A percentile compares a stretch with the other conserved stretches of the same genome.
Conservation (phyloP, 2,113 vertebrate genomes). For the Oncorhynchus clarkii region DNA sequence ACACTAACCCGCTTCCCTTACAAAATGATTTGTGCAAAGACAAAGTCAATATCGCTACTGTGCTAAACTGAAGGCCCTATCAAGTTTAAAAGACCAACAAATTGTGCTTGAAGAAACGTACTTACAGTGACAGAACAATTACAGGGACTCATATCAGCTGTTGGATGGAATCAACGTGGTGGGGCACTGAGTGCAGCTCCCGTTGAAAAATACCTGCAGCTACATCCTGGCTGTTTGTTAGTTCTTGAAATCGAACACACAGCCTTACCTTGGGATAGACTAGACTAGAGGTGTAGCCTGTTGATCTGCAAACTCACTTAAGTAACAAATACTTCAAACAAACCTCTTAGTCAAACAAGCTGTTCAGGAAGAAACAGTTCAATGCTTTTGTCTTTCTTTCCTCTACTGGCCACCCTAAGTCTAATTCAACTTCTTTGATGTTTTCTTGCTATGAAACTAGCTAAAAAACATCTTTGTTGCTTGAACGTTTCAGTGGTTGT, state of each 20-base stretch:
- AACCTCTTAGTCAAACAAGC: not conserved
- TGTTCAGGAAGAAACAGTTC: not conserved
- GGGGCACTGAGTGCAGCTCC: conserved; percentile 2
- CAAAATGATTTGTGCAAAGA: conserved; percentile 36
- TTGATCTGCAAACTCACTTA: conserved; percentile 1
- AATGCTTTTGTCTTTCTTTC: too few species aligned
- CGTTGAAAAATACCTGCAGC: conserved; percentile 22
- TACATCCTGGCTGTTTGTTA: conserved; percentile 19
- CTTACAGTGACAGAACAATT: conserved; percentile 61
- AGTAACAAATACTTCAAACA: not conserved
- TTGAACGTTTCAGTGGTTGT: too few species aligned
- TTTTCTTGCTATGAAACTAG: too few species aligned
- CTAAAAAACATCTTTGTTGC: too few species aligned
- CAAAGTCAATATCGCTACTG: conserved; percentile 32
- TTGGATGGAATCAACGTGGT: conserved; percentile 19
- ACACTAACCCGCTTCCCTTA: conserved; percentile 17
- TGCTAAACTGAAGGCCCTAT: conserved; percentile 16
- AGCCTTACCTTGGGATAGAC: not conserved
- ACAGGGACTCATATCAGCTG: conserved; percentile 43
- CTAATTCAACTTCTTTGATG: too few species aligned
- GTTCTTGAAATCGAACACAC: not conserved
- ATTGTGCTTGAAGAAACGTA: conserved; percentile 41
- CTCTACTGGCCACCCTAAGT: too few species aligned
- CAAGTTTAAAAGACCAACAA: conserved; percentile 39
- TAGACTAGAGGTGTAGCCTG: not conserved